Evolutionary conservation across 2,888 invertebrate species (phyloP).

Genomic region (Schrankia costaestrigalis): DNA sequence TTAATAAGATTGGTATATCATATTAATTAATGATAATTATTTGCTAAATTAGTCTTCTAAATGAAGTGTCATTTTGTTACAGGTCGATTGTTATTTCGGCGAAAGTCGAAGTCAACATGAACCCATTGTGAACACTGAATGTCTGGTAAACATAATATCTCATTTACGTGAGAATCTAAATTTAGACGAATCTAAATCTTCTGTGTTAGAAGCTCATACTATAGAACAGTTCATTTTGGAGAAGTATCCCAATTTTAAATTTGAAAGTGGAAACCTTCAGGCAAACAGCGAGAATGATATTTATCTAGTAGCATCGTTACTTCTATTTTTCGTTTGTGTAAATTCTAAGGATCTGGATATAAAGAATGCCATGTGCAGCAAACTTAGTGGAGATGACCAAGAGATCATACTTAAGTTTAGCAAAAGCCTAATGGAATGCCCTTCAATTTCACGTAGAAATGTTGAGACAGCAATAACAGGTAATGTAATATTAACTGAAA

Average conservation of each 20-base stretch:
- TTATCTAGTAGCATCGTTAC: conserved; percentile 69
- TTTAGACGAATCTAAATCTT: conserved; percentile 67
- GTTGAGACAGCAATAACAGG: conserved; percentile 66
- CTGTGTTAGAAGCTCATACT: conserved; percentile 58
- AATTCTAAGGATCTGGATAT: conserved; percentile 77
- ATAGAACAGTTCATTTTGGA: conserved; percentile 63
- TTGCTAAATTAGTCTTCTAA: no score
- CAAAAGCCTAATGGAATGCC: conserved; percentile 73
- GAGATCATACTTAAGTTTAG: conserved; percentile 77
- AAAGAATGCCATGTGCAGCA: conserved; percentile 78
- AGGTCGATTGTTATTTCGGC: conserved; percentile 75
- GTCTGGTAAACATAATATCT: conserved; percentile 57
- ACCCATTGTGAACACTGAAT: conserved; percentile 46
- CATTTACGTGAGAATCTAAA: conserved; percentile 64
- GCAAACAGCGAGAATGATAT: conserved; percentile 53
- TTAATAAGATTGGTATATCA: not conserved
- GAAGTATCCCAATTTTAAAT: conserved; percentile 75
- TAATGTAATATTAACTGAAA: conserved; percentile 22
- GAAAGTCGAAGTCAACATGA: conserved; percentile 40
- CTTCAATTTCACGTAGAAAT: conserved; percentile 59
- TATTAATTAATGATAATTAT: not conserved
- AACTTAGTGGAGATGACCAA: conserved; percentile 73
- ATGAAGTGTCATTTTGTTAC: conserved; percentile 22
- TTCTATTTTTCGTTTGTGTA: conserved; percentile 75
- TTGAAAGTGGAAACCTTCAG: conserved; percentile 55